Evolutionary conservation across 2,113 vertebrate species (phyloP), one percentile per base, ranked within the genome.

Genomic region (Lasiurus borealis): DNA sequence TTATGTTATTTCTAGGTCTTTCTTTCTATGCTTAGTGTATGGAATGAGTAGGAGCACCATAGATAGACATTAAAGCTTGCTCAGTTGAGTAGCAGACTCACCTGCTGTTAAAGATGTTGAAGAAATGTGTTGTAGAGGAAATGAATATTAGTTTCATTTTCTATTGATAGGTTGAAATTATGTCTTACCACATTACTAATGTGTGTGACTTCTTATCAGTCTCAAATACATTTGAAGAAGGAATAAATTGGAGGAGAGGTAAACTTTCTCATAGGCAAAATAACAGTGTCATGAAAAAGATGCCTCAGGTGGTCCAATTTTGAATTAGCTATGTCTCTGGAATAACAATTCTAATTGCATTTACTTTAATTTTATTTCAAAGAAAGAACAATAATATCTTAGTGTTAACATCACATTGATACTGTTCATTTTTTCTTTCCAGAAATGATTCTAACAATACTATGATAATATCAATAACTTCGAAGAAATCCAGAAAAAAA

Each of bases 311-410:
- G 40, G 40, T 50, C 52, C 18, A 94, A 23, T 82, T 84, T 62
- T 88, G 31, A 92, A 88, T 75, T 82, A 91, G 48, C 72, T 3
- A 44, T 85, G 68, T 15, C 62, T 93, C 40, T 78, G 25, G 10
- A 90, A 12, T 46, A 78, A 66, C 0, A 3, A 84, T 25, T 86
- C 83, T 83, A 86, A 94, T 88, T 52, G 77, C 2, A 92, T 36
- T 31, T 46, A 90, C 27, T 11, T 93, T 50, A 68, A 40, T 85
- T 62, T 68, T 69, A 77, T 77, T 90, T 93, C 62, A 94, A 90
- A 40, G 21, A 93, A 57, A 81, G 8, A 88, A 85, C 29, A 77
- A 75, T 54, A 85, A 59, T 10, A 62, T 80, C 8, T 64, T 18
- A 50, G 15, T 76, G 14, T 23, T 89, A 91, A 81, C 4, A 23